Conservation (phyloP, 2,888 invertebrate genomes). For the Epinotia ramella region DNA sequence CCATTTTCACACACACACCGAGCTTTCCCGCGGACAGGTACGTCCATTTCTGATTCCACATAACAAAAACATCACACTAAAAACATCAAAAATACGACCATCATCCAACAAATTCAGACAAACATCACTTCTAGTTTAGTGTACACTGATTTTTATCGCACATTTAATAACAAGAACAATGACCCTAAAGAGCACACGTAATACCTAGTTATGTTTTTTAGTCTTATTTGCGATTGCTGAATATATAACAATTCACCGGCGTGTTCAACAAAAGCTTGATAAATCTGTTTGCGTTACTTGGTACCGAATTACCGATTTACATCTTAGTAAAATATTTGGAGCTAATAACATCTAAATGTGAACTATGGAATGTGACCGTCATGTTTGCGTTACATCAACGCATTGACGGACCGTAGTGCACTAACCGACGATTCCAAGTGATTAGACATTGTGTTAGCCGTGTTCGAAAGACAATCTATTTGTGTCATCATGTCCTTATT, state of each 20-base stretch:
- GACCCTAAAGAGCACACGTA: slow-evolving; percentile 78
- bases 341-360: slow-evolving; percentile 79
- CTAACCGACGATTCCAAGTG: slow-evolving; percentile 62
- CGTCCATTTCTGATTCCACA: slow-evolving; percentile 56
- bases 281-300: slow-evolving; percentile 50
- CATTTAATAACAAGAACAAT: slow-evolving; percentile 74
- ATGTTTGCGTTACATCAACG: slow-evolving; percentile 84
- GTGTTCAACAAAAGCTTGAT: slow-evolving; percentile 55
- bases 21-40: slow-evolving; percentile 83
- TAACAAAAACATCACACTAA: slow-evolving; percentile 24
- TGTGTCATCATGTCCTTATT: slow-evolving; percentile 84
- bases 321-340: slow-evolving; percentile 56
- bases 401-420: slow-evolving; percentile 63
- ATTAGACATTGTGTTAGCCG: slow-evolving; percentile 67
- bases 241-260: slow-evolving; percentile 61
- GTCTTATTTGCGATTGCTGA: slow-evolving; percentile 70
- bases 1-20: slow-evolving; percentile 81
- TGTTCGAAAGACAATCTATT: slow-evolving; percentile 79
- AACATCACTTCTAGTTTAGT: slow-evolving; percentile 48
- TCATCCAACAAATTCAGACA: slow-evolving; percentile 22
- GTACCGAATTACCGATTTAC: slow-evolving; percentile 52
- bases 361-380: slow-evolving; percentile 81
- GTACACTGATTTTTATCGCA: slow-evolving; percentile 48
- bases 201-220: slow-evolving; percentile 80
- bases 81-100: slow-evolving; percentile 40